A percentile compares a stretch with the other conserved stretches of the same genome.
Evolutionary conservation across 2,113 vertebrate species (phyloP).

Genomic region (Himantopus leucocephalus): DNA sequence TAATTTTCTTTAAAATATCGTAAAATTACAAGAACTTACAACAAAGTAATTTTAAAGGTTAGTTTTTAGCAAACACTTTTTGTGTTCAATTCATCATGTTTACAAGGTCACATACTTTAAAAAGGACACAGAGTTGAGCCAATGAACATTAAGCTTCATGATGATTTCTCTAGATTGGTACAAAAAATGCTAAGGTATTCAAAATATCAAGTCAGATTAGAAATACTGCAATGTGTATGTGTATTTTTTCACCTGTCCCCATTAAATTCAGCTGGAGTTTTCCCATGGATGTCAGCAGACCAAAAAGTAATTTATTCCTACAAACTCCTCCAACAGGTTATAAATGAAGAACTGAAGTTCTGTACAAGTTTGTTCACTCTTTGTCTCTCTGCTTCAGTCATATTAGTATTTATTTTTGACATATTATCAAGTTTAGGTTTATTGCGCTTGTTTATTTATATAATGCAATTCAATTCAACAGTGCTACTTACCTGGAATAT

Average conservation of each 20-base stretch:
- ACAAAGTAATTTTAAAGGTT: not conserved
- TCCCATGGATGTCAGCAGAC: not conserved
- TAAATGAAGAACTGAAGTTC: not conserved
- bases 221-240: not conserved
- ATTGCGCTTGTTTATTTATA: not conserved
- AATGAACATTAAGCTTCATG: not conserved
- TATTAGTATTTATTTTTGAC: not conserved
- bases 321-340: not conserved
- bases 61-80: not conserved
- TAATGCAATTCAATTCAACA: not conserved
- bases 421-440: not conserved
- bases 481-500: not conserved
- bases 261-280: not conserved
- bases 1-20: not conserved
- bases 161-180: not conserved
- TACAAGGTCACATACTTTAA: not conserved
- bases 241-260: not conserved
- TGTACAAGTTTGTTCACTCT: not conserved
- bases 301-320: not conserved
- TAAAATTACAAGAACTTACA: not conserved
- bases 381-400: not conserved
- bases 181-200: not conserved
- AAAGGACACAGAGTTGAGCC: not conserved
- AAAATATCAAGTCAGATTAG: not conserved
- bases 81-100: not conserved